Base-by-base conservation (phyloP, 2,113 vertebrate genomes). In the Tonatia bakeri region DNA sequence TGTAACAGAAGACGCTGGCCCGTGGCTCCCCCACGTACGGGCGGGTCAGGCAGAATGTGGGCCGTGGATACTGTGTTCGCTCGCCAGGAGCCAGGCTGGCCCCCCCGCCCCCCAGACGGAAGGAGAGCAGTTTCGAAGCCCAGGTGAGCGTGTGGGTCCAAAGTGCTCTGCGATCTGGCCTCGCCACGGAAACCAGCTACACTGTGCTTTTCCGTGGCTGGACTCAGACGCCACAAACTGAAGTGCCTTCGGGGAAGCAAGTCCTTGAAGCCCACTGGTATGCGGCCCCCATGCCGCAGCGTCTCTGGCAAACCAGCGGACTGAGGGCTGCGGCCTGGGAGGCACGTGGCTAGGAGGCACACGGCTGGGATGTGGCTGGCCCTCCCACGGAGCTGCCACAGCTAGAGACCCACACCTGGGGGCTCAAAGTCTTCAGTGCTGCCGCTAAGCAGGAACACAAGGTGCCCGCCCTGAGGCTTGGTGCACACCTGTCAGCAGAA, bases 11-110 rank as follows among this genome's bases (percentile, higher is more conserved):
- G 72, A 22, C 8, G 15, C n/a, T 40, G 20, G 59, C 33, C 40
- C 26, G 7, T 10, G 40, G 36, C 4, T 28, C 67, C 15, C 47
- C 59, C 3, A 0, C 0, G 2, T 5, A 3, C 9, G 11, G n/a
- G 54, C 6, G 9, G 19, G 45, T 28, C 13, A 26, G 24, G 9
- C 19, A 20, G 24, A 5, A 61, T 4, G 31, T 52, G 75, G 59
- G 65, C 40, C 1, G 9, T 22, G 26, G 24, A 69, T 1, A 10
- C 7, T 3, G 16, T 13, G 13, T 4, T 9, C 6, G 31, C 83
- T 26, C 22, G 26, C 33, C 9, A 8, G 7, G 7, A 17, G 79
- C 22, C 38, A 54, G n/a, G 45, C 4, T 5, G 24, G 17, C 2
- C 36, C 5, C 24, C 64, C 59, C 16, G 19, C 16, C 40, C 59